These are phyloP conservation scores for Cryptops parisi DNA, from an alignment of 2,888 invertebrate genomes.

Conservation along the genomic window DNA sequence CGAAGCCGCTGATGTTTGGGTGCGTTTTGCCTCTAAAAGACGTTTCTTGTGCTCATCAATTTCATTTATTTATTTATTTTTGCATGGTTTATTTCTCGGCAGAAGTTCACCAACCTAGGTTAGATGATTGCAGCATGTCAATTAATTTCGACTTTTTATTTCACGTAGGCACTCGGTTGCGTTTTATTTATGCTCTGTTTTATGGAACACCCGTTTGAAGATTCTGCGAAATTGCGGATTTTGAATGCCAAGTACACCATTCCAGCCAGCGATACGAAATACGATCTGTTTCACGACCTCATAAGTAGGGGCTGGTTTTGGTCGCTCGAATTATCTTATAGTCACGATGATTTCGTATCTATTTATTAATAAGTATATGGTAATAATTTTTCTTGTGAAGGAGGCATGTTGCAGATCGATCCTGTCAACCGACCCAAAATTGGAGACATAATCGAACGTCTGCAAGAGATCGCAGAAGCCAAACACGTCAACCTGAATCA, in stretches of 20 bases:
- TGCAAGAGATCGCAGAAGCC: constrained; percentile 78
- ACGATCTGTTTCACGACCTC: constrained; percentile 72
- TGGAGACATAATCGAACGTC: constrained; percentile 60
- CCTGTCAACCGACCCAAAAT: constrained; percentile 68
- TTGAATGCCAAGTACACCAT: constrained; percentile 88
- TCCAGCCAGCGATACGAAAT: constrained; percentile 62
- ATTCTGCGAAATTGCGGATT: constrained; percentile 81
- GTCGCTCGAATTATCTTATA: not conserved
- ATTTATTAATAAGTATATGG: no score
- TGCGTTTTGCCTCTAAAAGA: no score
- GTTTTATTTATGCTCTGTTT: constrained; percentile 82
- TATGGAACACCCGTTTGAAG: constrained; percentile 92
- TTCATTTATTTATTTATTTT: not conserved
- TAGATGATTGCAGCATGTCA: no score
- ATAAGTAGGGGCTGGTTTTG: constrained; percentile 49
- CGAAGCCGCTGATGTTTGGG: constrained; percentile 82
- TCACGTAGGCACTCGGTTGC: constrained; percentile 68
- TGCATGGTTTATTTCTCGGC: not conserved
- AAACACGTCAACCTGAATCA: constrained; percentile 66
- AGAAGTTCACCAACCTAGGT: no score
- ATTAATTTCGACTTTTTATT: no score
- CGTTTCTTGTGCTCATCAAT: not conserved
- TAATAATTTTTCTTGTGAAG: constrained; percentile 30
- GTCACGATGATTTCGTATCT: not conserved
- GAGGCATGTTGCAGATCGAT: constrained; percentile 43